Evolutionary conservation across 2,113 vertebrate genomes (phyloP).

Genomic region (Malurus cyaneus): DNA sequence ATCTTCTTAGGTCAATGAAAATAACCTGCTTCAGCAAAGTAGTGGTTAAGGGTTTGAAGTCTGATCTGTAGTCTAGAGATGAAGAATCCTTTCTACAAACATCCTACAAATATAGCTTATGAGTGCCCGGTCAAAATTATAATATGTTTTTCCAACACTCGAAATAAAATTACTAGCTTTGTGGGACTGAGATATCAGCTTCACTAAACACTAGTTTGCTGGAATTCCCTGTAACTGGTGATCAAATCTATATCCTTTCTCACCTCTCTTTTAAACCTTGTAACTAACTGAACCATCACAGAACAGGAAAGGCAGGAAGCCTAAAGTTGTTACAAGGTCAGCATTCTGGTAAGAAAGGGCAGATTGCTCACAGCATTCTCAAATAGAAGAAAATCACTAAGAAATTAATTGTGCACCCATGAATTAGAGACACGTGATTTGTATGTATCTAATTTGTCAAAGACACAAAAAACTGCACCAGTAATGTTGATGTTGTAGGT

Average conservation of each 20-base stretch:
- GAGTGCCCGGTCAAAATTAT: no score
- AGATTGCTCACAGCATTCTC: conserved; percentile 14
- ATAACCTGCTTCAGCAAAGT: background rate
- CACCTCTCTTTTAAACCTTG: background rate
- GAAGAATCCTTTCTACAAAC: background rate
- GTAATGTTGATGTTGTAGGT: background rate
- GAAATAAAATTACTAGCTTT: background rate
- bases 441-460: background rate
- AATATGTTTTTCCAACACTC: background rate
- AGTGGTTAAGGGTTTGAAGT: background rate
- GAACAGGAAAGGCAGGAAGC: background rate
- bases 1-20: background rate
- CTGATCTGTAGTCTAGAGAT: background rate
- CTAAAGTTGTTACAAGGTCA: background rate
- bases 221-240: background rate
- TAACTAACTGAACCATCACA: background rate
- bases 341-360: conserved; percentile 1
- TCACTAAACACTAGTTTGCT: background rate
- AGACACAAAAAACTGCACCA: background rate
- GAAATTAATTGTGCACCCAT: background rate
- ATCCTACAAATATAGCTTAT: background rate
- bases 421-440: background rate
- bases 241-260: background rate
- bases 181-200: background rate
- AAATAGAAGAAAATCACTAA: background rate